Conservation (phyloP, 1,140 invertebrate genomes). For the Sinonovacula constricta region DNA sequence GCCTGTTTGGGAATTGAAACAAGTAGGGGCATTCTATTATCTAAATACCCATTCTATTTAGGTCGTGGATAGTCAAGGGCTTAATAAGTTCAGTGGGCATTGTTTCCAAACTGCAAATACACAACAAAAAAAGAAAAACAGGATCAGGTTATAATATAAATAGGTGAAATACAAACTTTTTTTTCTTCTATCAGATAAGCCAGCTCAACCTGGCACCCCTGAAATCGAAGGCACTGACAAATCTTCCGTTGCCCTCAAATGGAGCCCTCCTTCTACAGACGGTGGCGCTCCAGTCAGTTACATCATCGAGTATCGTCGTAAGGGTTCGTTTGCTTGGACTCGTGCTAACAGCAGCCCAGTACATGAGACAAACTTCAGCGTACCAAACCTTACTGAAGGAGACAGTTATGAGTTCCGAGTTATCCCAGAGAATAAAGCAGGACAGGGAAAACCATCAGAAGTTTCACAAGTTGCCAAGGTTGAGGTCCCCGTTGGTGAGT, state of each 20-base stretch:
- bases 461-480: constrained; percentile 69
- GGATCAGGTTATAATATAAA: too few relatives aligned
- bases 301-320: constrained; percentile 83
- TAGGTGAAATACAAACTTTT: too few relatives aligned
- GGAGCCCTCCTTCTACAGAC: constrained; percentile 93
- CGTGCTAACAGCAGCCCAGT: constrained; percentile 65
- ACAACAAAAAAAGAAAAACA: too few relatives aligned
- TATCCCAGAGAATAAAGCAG: constrained; percentile 97
- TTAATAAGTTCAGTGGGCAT: too few relatives aligned
- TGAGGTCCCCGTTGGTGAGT: constrained; percentile 67
- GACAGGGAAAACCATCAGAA: constrained; percentile 96
- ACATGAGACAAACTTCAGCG: constrained; percentile 79
- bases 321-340: constrained; percentile 68
- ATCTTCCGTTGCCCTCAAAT: constrained; percentile 95
- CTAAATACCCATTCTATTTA: too few relatives aligned
- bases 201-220: constrained; percentile 91
- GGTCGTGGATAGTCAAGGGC: too few relatives aligned
- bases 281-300: constrained; percentile 98
- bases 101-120: too few relatives aligned
- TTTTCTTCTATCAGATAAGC: constrained; percentile 76
- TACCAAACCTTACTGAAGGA: constrained; percentile 92
- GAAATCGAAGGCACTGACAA: constrained; percentile 95
- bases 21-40: too few relatives aligned
- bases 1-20: too few relatives aligned
- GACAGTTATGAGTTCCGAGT: constrained; percentile 96